Evolutionary conservation across 2,888 invertebrate genomes (phyloP).

Genomic region (Eledona agricola): DNA sequence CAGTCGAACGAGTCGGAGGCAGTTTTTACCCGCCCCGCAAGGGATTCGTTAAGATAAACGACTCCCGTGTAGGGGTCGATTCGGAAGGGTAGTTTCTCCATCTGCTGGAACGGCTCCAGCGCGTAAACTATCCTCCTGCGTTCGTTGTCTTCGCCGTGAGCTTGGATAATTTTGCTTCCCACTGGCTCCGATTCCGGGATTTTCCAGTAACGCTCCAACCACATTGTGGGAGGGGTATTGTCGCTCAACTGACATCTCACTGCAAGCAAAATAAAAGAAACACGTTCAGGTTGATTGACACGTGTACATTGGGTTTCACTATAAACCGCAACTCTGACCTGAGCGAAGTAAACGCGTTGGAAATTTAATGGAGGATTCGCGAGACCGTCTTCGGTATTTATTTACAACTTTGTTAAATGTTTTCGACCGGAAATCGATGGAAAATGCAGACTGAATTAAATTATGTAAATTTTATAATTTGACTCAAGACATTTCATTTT

Average conservation of each 20-base stretch:
- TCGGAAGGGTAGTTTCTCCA: slow-evolving; percentile 73
- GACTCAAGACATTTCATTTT: too few relatives aligned
- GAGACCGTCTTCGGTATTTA: too few relatives aligned
- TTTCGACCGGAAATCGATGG: too few relatives aligned
- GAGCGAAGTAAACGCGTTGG: too few relatives aligned
- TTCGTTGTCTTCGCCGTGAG: slow-evolving; percentile 73
- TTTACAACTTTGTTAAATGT: too few relatives aligned
- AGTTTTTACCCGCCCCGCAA: slow-evolving; percentile 75
- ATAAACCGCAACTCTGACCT: too few relatives aligned
- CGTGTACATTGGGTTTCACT: too few relatives aligned
- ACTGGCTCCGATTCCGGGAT: slow-evolving; percentile 75
- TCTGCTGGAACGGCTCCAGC: slow-evolving; percentile 67
- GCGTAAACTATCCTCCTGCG: slow-evolving; percentile 73
- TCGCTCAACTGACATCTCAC: slow-evolving; percentile 45
- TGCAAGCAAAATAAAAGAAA: slow-evolving; percentile 33
- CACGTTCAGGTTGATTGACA: too few relatives aligned
- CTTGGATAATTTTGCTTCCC: slow-evolving; percentile 77
- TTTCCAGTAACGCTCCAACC: slow-evolving; percentile 76
- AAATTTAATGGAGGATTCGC: too few relatives aligned
- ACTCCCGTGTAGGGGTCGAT: slow-evolving; percentile 80
- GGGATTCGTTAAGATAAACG: slow-evolving; percentile 81
- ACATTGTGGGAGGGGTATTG: slow-evolving; percentile 67
- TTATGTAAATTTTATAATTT: too few relatives aligned
- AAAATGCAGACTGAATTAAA: too few relatives aligned
- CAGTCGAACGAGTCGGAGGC: neutral